A percentile compares a stretch with the other conserved stretches of the same genome.
Evolutionary conservation across 2,888 invertebrate genomes (phyloP).

Genomic region (Pherbina coryleti): DNA sequence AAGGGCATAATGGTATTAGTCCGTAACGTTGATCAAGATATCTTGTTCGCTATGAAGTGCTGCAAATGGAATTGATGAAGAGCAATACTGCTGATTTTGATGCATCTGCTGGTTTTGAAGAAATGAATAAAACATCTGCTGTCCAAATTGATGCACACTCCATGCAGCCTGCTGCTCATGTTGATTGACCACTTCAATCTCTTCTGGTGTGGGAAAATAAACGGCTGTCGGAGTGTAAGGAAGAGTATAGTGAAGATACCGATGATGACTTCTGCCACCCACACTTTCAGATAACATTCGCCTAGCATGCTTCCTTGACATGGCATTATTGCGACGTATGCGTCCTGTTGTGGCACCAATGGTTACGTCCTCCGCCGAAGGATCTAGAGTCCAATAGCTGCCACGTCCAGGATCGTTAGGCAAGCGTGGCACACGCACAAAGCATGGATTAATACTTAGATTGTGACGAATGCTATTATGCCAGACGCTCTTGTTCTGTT

Average conservation of each 20-base stretch:
- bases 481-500: conserved; percentile 97
- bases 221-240: conserved; percentile 54
- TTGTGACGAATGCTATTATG: conserved; percentile 84
- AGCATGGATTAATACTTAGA: conserved; percentile 87
- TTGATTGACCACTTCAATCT: conserved; percentile 44
- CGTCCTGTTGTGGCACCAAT: conserved; percentile 98
- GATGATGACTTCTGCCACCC: conserved; percentile 52
- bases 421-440: conserved; percentile 93
- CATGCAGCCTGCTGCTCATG: conserved; percentile 43
- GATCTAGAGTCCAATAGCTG: conserved; percentile 98
- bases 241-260: conserved; percentile 52
- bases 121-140: conserved; percentile 35
- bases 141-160: conserved; percentile 32
- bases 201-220: conserved; percentile 58
- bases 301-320: conserved; percentile 30
- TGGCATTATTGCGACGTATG: conserved; percentile 74
- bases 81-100: conserved; percentile 7
- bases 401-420: conserved; percentile 99
- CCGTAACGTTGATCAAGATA: no score
- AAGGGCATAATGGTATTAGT: no score
- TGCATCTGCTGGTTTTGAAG: conserved; percentile 42
- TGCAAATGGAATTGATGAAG: no score
- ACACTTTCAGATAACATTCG: not conserved
- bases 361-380: conserved; percentile 94
- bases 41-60: no score